These are phyloP conservation scores for Caenorhabditis sp. DNA, from an alignment of 2,888 invertebrate genomes.

Conservation along the genomic window DNA sequence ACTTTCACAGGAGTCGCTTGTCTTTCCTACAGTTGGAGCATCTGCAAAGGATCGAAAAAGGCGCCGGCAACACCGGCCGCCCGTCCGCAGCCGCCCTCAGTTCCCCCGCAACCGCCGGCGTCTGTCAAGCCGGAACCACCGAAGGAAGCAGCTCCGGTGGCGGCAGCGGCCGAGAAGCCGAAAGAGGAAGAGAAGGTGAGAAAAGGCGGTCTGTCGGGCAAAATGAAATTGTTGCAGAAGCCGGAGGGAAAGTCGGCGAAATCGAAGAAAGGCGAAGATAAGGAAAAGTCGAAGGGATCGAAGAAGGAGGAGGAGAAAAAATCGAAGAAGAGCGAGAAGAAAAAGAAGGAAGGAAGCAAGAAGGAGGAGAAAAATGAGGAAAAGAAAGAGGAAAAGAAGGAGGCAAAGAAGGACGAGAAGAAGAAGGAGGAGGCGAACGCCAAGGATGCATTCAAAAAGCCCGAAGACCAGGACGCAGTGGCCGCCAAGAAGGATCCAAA, in stretches of 20 bases:
- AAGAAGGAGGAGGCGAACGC: slow-evolving; percentile 38
- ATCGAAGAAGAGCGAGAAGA: background rate
- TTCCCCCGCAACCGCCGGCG: slow-evolving; percentile 1
- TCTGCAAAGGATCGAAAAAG: slow-evolving; percentile 17
- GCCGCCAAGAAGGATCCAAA: slow-evolving; percentile 60
- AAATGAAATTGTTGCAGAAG: background rate
- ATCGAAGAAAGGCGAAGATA: background rate
- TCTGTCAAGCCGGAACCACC: background rate
- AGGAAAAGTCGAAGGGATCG: slow-evolving; percentile 1
- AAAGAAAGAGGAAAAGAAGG: slow-evolving; percentile 23
- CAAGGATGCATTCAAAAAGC: slow-evolving; percentile 50
- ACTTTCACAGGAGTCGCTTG: slow-evolving; percentile 4
- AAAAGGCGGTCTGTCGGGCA: background rate
- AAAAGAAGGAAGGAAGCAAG: background rate
- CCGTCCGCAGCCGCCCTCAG: slow-evolving; percentile 2
- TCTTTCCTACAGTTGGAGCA: slow-evolving; percentile 9
- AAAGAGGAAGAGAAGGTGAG: slow-evolving; percentile 3
- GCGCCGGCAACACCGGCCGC: slow-evolving; percentile 4
- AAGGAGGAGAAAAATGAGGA: slow-evolving; percentile 19
- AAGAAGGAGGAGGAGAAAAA: slow-evolving; percentile 9
- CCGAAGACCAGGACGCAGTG: slow-evolving; percentile 47
- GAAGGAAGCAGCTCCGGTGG: slow-evolving; percentile 1
- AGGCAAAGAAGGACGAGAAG: slow-evolving; percentile 36
- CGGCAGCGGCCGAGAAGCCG: background rate
- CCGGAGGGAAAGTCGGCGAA: background rate